Conservation (phyloP, 2,888 invertebrate species). For the Gari tellinella region DNA sequence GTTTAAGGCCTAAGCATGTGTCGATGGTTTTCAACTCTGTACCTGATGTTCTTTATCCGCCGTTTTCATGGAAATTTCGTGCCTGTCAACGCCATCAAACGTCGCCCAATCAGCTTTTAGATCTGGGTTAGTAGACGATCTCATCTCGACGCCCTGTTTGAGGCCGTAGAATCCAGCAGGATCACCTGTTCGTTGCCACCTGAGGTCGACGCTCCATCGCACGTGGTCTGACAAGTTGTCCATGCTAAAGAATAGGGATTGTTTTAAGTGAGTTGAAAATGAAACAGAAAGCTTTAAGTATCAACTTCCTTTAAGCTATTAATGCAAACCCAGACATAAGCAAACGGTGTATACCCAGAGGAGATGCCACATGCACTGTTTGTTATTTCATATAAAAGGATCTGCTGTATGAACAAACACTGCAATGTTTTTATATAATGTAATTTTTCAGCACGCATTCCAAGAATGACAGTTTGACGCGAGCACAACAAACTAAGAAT, state of each 20-base stretch:
- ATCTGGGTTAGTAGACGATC: slow-evolving; percentile 71
- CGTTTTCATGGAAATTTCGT: slow-evolving; percentile 39
- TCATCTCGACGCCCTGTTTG: slow-evolving; percentile 73
- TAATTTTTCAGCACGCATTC: no score
- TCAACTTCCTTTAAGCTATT: neutral
- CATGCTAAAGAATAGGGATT: slow-evolving; percentile 60
- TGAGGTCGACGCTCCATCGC: slow-evolving; percentile 81
- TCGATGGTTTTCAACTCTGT: no score
- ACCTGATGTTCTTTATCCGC: slow-evolving; percentile 6
- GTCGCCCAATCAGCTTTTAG: slow-evolving; percentile 75
- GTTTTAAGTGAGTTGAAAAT: neutral
- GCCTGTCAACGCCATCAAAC: slow-evolving; percentile 61
- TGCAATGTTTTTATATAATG: no score
- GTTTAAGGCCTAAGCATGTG: no score
- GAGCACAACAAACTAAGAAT: no score
- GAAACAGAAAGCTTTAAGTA: no score
- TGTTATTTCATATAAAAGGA: no score
- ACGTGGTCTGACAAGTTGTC: slow-evolving; percentile 74
- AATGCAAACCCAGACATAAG: neutral
- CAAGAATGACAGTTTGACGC: no score
- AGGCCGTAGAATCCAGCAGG: slow-evolving; percentile 78
- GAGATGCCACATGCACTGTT: neutral
- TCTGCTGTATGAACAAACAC: no score
- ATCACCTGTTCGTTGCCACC: slow-evolving; percentile 76
- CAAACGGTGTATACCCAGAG: neutral